Conservation (phyloP, 2,113 vertebrate genomes). For the Chaenogobius annularis region DNA sequence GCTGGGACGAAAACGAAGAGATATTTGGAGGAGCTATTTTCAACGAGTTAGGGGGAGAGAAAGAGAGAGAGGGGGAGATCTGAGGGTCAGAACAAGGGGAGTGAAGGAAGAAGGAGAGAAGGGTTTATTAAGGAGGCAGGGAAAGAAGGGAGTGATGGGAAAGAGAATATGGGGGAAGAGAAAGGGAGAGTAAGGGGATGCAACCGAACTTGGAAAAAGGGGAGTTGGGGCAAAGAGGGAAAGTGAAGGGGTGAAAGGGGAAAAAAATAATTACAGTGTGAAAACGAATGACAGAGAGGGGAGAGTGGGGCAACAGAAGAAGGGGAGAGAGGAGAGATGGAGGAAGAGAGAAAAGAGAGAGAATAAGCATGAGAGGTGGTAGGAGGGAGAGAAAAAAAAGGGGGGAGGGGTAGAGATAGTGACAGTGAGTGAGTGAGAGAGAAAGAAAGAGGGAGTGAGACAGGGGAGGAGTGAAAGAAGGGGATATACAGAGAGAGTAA, state of each 20-base stretch:
- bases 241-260: too few species aligned
- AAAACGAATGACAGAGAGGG: too few species aligned
- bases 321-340: too few species aligned
- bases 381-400: neutral
- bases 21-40: slow-evolving; percentile 55
- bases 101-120: neutral
- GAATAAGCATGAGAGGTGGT: neutral
- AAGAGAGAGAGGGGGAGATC: slow-evolving; percentile 9
- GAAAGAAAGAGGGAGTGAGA: neutral
- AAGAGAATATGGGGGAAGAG: neutral
- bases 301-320: too few species aligned
- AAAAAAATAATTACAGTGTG: neutral
- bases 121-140: too few species aligned
- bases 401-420: slow-evolving; percentile 21
- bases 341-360: neutral
- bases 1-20: neutral
- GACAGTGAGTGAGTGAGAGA: neutral
- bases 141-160: neutral
- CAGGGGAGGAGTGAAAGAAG: neutral
- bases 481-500: slow-evolving; percentile 15
- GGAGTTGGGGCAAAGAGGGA: too few species aligned
- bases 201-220: too few species aligned
- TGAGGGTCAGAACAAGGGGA: neutral
- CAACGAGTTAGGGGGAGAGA: slow-evolving; percentile 24
- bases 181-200: too few species aligned